Evolutionary conservation across 2,888 invertebrate species (phyloP), one percentile per base, ranked within the genome.

Genomic region (Lymantria dispar): DNA sequence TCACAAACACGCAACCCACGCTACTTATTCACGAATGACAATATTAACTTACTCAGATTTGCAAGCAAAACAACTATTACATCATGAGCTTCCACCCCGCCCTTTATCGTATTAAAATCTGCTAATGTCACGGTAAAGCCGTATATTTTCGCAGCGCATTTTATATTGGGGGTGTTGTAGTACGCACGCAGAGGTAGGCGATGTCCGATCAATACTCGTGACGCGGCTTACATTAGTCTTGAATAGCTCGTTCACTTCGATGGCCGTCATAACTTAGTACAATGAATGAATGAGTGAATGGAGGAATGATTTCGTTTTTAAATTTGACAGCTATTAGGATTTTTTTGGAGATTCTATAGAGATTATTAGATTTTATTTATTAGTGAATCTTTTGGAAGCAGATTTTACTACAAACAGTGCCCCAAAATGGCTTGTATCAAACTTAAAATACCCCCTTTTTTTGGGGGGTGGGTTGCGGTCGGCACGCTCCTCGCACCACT

Each of bases 171-270:
- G 38, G 44, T 48, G 48, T 37, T 39, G 47, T 45, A 44, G 14
- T 47, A 61, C 67, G n/a, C 70, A 64, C 69, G 69, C 70, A 62
- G 47, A 56, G 56, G 22, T 5, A 22, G 5, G 22, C 22, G 22
- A 22, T 22, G 22, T 22, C 5, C 22, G 71, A 71, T 71, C 71
- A 70, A 70, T 70, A 71, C 63, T 47, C 40, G 22, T 39, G 37
- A 48, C 54, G 66, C 55, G 59, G 64, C 56, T 57, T 53, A 56
- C 53, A 51, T 37, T 62, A 66, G 61, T 61, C 56, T 63, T 46
- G 48, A 59, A 61, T 40, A 50, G 46, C 56, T 55, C 62, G 60
- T 62, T 62, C 64, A 59, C 53, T 66, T 64, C 48, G 45, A 45
- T 48, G 56, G 47, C 50, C 50, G 42, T 54, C 49, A 52, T 54